Base-by-base conservation (phyloP, 2,113 vertebrate species). In the Alosa alosa region DNA sequence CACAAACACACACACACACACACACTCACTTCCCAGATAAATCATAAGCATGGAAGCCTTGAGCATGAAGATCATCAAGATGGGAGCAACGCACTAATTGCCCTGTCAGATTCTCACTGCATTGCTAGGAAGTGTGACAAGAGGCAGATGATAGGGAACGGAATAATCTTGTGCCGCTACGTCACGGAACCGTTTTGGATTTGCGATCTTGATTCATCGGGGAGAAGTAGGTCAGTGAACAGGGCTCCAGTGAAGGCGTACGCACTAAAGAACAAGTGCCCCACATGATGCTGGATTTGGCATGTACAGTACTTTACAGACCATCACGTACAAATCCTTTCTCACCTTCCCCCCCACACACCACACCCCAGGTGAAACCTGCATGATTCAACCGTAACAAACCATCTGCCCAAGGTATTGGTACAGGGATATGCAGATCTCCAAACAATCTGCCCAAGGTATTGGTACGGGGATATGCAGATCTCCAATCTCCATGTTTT, bases 71-170 rank as follows among this genome's bases (percentile, higher is more conserved):
- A 72, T 72, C 25, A 31, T 72, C 31, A 72, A 72, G 31, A 72
- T 31, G 64, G 64, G 64, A 36, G n/a, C n/a, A 10, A 72, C 13
- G 25, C 11, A 8, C 64, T 72, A 72, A 72, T 72, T 72, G 64
- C 64, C 31, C 64, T 72, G 64, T 72, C 64, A 72, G 64, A 72
- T 72, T 72, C 31, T 7, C 64, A 72, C 25, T 72, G 64, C 64
- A 72, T 60, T 6, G 20, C 52, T 17, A 55, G 52, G 15, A 49
- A 55, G 55, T 60, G 55, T 60, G 55, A 60, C 55, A 60, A 60
- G 2, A 60, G 20, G 18, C 20, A 7, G 6, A 22, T 49, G 55
- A 22, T 20, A 6, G 20, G 20, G 20, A 7, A 60, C 6, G 3
- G 4, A 20, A 22, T 60, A 22, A 60, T 20, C 55, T 22, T 1